Conservation (phyloP, 2,797 vertebrate genomes). For the Onychomys torridus region DNA sequence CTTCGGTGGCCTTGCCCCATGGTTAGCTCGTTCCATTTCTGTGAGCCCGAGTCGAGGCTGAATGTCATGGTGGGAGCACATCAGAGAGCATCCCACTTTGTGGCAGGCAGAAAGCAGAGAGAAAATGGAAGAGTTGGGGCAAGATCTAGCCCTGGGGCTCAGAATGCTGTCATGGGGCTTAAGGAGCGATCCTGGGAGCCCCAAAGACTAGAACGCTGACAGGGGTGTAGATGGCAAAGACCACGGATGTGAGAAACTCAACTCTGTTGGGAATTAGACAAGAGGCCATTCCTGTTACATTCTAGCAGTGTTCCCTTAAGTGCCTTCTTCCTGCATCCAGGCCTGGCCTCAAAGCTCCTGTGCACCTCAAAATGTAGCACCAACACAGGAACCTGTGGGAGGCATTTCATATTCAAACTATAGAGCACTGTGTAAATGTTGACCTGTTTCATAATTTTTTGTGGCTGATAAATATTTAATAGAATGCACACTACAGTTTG, state of each 20-base stretch:
- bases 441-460: conserved; percentile 5
- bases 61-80: neutral
- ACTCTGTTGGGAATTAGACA: neutral
- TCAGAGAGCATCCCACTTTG: neutral
- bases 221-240: neutral
- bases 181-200: neutral
- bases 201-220: neutral
- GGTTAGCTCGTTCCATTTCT: neutral
- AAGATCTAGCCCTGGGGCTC: neutral
- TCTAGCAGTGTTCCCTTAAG: neutral
- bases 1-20: neutral
- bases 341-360: neutral
- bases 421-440: conserved; percentile 29
- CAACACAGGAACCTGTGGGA: neutral
- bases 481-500: neutral
- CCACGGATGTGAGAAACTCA: neutral
- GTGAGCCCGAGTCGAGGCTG: no score
- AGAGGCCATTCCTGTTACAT: neutral
- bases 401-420: neutral
- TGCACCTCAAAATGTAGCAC: neutral
- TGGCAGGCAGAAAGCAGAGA: neutral
- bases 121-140: neutral
- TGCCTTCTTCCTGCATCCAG: neutral
- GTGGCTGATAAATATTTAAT: conserved; percentile 35
- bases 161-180: neutral